Evolutionary conservation across 2,888 invertebrate genomes (phyloP).

Genomic region (Desoria tigrina): DNA sequence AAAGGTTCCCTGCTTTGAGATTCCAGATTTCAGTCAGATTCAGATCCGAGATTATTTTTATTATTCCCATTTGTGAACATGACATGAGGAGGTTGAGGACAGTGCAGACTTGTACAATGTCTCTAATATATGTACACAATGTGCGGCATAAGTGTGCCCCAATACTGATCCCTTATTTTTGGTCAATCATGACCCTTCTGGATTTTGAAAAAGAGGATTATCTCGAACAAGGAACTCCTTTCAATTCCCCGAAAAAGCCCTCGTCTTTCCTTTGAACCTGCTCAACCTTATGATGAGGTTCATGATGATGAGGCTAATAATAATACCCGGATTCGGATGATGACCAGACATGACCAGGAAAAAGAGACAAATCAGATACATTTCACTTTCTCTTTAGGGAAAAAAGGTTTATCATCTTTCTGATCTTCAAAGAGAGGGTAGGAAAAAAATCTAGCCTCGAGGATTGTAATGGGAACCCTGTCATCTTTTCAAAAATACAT

Average conservation of each 20-base stretch:
- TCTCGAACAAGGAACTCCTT: neutral
- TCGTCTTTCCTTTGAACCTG: neutral
- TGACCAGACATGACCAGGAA: constrained; percentile 3
- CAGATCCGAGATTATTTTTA: no score
- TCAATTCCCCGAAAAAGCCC: neutral
- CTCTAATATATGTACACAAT: no score
- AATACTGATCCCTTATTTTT: constrained; percentile 5
- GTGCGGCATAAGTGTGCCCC: no score
- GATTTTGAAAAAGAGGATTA: constrained; percentile 6
- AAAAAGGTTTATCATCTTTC: neutral
- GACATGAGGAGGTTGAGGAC: no score
- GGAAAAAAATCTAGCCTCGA: neutral
- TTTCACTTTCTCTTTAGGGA: neutral
- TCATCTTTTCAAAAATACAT: constrained; percentile 1
- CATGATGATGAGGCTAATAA: neutral
- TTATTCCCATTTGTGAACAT: no score
- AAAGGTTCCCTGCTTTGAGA: no score
- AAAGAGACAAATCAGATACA: constrained; percentile 5
- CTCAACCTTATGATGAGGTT: constrained; percentile 4
- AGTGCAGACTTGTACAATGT: no score
- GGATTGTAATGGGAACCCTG: constrained; percentile 1
- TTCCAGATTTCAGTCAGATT: no score
- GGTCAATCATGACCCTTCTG: constrained; percentile 1
- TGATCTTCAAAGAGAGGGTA: neutral
- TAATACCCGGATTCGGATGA: neutral